These are phyloP conservation scores for Argyrosomus regius DNA, from an alignment of 2,797 vertebrate species.

Conservation along the genomic window DNA sequence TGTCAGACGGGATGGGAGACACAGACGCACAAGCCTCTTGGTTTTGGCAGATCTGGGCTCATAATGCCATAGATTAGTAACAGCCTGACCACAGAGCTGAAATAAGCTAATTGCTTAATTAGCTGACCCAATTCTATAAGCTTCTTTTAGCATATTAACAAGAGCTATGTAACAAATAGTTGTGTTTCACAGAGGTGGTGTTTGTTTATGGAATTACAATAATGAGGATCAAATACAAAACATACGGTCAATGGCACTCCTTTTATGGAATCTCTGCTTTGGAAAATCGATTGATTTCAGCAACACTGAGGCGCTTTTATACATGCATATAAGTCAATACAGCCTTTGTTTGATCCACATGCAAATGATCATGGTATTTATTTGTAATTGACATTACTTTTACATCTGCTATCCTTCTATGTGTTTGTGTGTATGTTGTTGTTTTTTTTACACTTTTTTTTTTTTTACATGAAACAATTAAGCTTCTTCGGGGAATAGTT, in stretches of 20 bases:
- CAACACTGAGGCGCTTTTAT: constrained; percentile 45
- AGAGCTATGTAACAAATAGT: constrained; percentile 85
- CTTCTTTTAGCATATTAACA: constrained; percentile 88
- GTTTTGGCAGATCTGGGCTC: constrained; percentile 82
- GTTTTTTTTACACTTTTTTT: not conserved
- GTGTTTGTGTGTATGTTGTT: constrained; percentile 18
- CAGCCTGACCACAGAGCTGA: constrained; percentile 86
- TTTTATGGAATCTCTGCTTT: constrained; percentile 61
- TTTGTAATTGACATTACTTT: constrained; percentile 54
- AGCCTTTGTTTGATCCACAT: constrained; percentile 41
- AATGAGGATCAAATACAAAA: constrained; percentile 83
- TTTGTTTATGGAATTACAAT: constrained; percentile 87
- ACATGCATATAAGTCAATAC: constrained; percentile 32
- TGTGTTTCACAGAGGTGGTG: constrained; percentile 77
- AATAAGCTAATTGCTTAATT: constrained; percentile 91
- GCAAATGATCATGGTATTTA: constrained; percentile 43
- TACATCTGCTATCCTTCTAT: constrained; percentile 12
- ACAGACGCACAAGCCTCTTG: constrained; percentile 67
- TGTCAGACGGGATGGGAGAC: constrained; percentile 77
- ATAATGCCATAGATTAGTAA: constrained; percentile 86
- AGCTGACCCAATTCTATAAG: constrained; percentile 90
- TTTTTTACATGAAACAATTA: constrained; percentile 83
- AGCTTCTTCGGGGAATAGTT: constrained; percentile 65
- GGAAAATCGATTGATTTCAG: constrained; percentile 50
- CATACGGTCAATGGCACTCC: constrained; percentile 69